Conservation (phyloP, 2,797 vertebrate species). For the Poeciliopsis paucimaculata region DNA sequence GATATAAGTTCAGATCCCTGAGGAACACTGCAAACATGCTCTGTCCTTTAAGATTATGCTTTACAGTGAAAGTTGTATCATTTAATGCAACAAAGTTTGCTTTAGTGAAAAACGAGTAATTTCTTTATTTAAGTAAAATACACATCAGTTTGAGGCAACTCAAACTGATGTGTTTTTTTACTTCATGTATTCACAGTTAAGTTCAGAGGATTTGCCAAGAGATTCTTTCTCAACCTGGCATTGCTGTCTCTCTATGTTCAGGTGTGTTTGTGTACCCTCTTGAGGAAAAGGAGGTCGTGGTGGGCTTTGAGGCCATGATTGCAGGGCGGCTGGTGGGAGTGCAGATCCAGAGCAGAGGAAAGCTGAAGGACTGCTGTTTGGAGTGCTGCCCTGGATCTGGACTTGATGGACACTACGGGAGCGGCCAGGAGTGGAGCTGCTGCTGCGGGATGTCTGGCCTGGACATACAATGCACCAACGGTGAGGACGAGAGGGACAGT, state of each 20-base stretch:
- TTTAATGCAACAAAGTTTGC: background rate
- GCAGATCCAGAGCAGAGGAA: constrained; percentile 87
- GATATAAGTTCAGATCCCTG: constrained; percentile 3
- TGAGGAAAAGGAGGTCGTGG: constrained; percentile 91
- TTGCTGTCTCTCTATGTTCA: constrained; percentile 55
- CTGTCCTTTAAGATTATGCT: background rate
- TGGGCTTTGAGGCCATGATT: constrained; percentile 86
- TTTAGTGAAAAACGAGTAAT: background rate
- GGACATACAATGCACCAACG: constrained; percentile 84
- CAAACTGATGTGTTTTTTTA: no score
- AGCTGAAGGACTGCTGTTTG: constrained; percentile 86
- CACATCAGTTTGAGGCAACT: no score
- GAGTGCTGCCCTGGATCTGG: constrained; percentile 77
- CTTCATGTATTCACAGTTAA: background rate
- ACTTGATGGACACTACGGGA: constrained; percentile 77
- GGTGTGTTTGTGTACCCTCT: constrained; percentile 96
- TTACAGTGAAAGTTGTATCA: background rate
- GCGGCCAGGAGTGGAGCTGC: constrained; percentile 81
- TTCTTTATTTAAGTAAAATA: background rate
- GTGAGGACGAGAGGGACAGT: constrained; percentile 73
- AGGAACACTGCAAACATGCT: constrained; percentile 9
- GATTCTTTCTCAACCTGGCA: background rate
- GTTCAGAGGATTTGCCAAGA: background rate
- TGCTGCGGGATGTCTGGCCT: constrained; percentile 76
- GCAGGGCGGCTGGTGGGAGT: constrained; percentile 87